Base-by-base conservation (phyloP, 2,797 vertebrate genomes). In the Gymnoscopelus microlampas region DNA sequence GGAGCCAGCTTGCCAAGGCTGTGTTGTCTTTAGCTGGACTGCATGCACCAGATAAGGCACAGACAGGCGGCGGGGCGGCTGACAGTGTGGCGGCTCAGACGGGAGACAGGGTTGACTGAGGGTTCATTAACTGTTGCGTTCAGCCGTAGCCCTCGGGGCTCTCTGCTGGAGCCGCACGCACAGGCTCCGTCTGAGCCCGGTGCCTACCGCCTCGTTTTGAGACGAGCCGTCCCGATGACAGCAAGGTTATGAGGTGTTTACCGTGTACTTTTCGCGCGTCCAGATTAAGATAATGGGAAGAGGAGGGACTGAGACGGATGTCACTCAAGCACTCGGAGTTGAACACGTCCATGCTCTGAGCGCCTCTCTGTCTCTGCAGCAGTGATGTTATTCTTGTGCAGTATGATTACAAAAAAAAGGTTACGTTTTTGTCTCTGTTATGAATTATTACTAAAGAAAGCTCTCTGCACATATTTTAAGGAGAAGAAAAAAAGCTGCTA, bases 71-170 rank as follows among this genome's bases (percentile, higher is more conserved):
- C 70, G 0, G 59, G 65, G 68, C 50, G 58, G 63, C 73, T 84
- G 58, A 24, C 63, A 68, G 59, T 12, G 71, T 1, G 26, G 53
- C 50, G 26, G 66, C 67, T 75, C 70, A 60, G 61, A 49, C 62
- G 70, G 75, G 81, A 80, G 84, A 87, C 82, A 71, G 74, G 73
- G 53, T 57, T 61, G 71, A 80, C 66, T 71, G 58, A 70, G 71
- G 56, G 66, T 75, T 83, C 68, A 78, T 85, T 84, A 85, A 75
- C 78, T 82, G 67, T 71, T 76, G 68, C 53, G 32, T 73, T 78
- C 69, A 80, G 60, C 61, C 49, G 32, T 62, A 65, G 53, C n/a
- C 79, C 60, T n/a, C 35, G 65, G 78, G 81, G 61, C 71, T 74
- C 66, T 35, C 53, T 70, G 64, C 49, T 66, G 64, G 70, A 79